A percentile compares a stretch with the other conserved stretches of the same genome.
These are phyloP conservation scores for Datnioides undecimradiatus DNA, from an alignment of 2,113 vertebrate species.

Conservation along the genomic window DNA sequence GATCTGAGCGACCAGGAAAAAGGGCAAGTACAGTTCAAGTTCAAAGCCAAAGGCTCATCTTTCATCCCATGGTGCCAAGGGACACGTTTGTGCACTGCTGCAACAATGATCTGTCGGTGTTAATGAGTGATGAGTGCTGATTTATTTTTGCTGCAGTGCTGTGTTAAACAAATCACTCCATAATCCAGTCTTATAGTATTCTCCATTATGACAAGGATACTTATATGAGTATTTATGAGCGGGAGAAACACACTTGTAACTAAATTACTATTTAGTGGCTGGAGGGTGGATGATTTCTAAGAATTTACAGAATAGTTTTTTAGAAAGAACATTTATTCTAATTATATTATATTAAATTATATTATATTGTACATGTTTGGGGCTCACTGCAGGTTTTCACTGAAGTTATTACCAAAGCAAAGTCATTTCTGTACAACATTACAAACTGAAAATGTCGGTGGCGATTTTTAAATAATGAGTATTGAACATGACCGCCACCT, in stretches of 20 bases:
- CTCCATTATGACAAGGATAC: slow-evolving; percentile 52
- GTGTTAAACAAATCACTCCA: slow-evolving; percentile 68
- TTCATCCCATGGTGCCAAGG: slow-evolving; percentile 55
- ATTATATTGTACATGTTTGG: neutral
- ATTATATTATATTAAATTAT: neutral
- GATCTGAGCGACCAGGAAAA: slow-evolving; percentile 35
- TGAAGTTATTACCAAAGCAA: neutral
- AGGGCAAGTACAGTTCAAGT: slow-evolving; percentile 74
- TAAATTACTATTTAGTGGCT: slow-evolving; percentile 6
- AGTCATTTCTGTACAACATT: neutral
- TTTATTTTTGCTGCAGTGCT: slow-evolving; percentile 63
- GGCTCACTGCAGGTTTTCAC: neutral
- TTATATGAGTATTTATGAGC: slow-evolving; percentile 47
- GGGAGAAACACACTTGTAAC: slow-evolving; percentile 12
- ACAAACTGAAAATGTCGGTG: neutral
- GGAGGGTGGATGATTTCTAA: slow-evolving; percentile 4
- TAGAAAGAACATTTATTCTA: slow-evolving; percentile 19
- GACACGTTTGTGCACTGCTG: slow-evolving; percentile 52
- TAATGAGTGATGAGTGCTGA: slow-evolving; percentile 74
- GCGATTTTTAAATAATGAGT: neutral
- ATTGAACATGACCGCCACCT: neutral
- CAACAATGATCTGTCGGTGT: slow-evolving; percentile 61
- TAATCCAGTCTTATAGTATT: slow-evolving; percentile 56
- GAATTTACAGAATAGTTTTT: neutral
- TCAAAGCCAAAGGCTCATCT: slow-evolving; percentile 71